Conservation (phyloP, 2,797 vertebrate species). For the Rhynchonycteris naso region DNA sequence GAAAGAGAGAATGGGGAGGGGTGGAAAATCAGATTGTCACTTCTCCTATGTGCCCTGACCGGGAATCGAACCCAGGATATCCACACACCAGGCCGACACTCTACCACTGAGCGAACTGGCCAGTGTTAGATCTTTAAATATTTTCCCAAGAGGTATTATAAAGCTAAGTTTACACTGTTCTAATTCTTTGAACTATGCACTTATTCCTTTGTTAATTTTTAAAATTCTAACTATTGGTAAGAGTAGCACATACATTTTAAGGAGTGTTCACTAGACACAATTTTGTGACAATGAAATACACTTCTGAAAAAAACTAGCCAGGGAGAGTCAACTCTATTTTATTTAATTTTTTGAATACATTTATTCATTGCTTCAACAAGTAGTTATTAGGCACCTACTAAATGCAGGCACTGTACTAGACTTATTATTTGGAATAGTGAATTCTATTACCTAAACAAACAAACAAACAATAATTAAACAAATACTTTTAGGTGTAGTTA, state of each 20-base stretch:
- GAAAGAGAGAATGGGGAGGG: no score
- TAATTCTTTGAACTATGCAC: conserved; percentile 26
- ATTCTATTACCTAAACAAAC: conserved; percentile 35
- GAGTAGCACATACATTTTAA: background rate
- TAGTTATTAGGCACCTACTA: conserved; percentile 28
- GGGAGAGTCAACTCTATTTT: background rate
- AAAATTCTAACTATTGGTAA: conserved; percentile 24
- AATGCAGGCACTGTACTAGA: conserved; percentile 1
- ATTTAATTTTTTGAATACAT: conserved; percentile 49
- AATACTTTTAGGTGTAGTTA: background rate
- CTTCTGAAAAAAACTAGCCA: background rate
- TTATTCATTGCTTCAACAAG: conserved; percentile 36
- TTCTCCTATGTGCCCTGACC: no score
- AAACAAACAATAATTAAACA: conserved; percentile 27
- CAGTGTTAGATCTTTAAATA: conserved; percentile 22
- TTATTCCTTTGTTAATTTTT: conserved; percentile 31
- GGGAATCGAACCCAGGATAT: no score
- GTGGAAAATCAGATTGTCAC: no score
- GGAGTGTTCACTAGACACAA: background rate
- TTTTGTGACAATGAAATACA: background rate
- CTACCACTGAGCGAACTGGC: no score
- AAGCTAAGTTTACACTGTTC: background rate
- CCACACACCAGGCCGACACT: no score
- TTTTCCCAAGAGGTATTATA: background rate
- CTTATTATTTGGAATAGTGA: conserved; percentile 13